Evolutionary conservation across 2,797 vertebrate species (phyloP).

Genomic region (Tokudaia muenninki): DNA sequence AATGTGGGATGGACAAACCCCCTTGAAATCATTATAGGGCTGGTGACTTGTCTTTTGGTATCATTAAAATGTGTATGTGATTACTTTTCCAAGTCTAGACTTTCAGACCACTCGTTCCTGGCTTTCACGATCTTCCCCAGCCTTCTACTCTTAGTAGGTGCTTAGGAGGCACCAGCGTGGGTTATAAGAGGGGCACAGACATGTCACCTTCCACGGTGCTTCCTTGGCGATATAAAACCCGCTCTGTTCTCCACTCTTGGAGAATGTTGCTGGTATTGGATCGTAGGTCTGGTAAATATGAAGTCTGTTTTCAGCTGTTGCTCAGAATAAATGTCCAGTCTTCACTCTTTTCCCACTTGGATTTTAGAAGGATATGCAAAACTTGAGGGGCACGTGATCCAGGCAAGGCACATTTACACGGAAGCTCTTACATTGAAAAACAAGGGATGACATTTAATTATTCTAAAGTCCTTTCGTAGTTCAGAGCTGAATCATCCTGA

Average conservation of each 20-base stretch:
- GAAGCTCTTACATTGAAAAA: not conserved
- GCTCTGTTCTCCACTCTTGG: not conserved
- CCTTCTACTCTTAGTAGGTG: not conserved
- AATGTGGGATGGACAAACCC: not conserved
- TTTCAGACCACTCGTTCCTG: not conserved
- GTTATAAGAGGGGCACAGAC: fast-evolving
- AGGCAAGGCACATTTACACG: not conserved
- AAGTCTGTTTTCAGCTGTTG: not conserved
- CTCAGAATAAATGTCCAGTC: not conserved
- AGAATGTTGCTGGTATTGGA: not conserved
- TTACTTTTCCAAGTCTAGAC: conserved; percentile 26
- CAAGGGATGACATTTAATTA: not conserved
- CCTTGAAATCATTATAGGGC: not conserved
- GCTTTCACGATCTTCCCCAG: not conserved
- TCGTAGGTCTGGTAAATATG: not conserved
- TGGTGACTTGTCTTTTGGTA: not conserved
- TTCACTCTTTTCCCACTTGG: not conserved
- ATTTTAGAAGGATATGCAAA: not conserved
- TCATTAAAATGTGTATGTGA: not conserved
- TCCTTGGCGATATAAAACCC: not conserved
- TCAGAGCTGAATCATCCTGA: conserved; percentile 41
- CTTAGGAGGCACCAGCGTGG: not conserved
- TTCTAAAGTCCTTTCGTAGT: not conserved
- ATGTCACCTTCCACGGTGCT: not conserved
- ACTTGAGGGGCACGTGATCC: not conserved